phyloP scores from a whole-genome alignment of 2,797 vertebrate genomes.

The Chelonia mydas region DNA sequence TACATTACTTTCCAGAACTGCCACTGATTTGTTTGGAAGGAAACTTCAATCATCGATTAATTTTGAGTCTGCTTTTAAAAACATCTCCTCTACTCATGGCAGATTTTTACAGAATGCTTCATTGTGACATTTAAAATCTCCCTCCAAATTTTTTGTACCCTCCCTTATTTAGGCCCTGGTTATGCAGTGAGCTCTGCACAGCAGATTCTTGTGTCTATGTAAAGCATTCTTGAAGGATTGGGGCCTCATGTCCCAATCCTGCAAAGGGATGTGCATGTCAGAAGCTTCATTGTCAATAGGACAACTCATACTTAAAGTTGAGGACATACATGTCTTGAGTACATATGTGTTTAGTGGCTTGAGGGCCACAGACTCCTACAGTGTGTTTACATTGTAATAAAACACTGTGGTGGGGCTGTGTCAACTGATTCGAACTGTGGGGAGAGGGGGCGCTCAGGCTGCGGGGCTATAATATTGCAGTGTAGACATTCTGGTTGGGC shows the following conservation, averaged over 20 bases:
- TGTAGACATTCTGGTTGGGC: background rate
- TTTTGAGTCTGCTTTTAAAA: background rate
- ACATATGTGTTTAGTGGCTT: background rate
- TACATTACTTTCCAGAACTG: background rate
- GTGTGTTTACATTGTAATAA: background rate
- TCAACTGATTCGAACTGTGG: background rate
- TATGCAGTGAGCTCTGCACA: background rate
- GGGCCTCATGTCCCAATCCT: background rate
- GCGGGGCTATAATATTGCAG: background rate
- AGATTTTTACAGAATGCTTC: background rate
- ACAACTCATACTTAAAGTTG: background rate
- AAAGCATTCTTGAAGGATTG: background rate
- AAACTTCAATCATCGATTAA: background rate
- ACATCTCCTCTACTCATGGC: background rate
- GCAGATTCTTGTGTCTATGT: background rate
- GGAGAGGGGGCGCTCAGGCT: background rate
- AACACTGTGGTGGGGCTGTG: background rate
- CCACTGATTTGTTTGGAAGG: background rate
- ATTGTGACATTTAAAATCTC: background rate
- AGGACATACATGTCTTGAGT: background rate
- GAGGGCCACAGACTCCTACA: rapidly evolving
- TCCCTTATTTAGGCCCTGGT: background rate
- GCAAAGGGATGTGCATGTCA: background rate
- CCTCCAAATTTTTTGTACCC: background rate
- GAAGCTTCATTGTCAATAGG: background rate